These are phyloP conservation scores for Watsonalla cultraria DNA, from an alignment of 2,888 invertebrate species.

Conservation along the genomic window DNA sequence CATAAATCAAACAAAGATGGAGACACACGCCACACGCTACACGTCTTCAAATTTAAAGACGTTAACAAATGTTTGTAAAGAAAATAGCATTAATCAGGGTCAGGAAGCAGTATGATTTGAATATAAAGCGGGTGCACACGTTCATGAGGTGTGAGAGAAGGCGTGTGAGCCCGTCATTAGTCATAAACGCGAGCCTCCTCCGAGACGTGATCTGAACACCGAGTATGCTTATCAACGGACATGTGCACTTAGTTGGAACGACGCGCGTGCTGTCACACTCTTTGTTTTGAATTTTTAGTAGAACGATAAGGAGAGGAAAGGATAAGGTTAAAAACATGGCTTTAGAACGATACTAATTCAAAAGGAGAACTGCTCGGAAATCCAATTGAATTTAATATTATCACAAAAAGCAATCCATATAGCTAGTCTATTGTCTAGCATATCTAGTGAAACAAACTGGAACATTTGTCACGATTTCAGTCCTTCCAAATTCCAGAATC, in stretches of 20 bases:
- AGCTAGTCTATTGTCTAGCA: too few relatives aligned
- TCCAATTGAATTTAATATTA: too few relatives aligned
- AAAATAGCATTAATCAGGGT: constrained; percentile 73
- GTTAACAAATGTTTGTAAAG: constrained; percentile 63
- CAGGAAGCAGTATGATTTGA: constrained; percentile 74
- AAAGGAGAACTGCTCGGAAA: too few relatives aligned
- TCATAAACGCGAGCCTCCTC: constrained; percentile 61
- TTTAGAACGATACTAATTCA: too few relatives aligned
- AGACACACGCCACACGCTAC: constrained; percentile 30
- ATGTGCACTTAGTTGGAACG: constrained; percentile 42
- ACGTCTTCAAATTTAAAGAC: constrained; percentile 44
- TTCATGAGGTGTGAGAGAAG: constrained; percentile 48
- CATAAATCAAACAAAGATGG: constrained; percentile 3
- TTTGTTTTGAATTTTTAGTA: constrained; percentile 16
- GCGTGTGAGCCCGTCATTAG: constrained; percentile 75
- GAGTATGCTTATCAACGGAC: constrained; percentile 46
- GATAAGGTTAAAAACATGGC: too few relatives aligned
- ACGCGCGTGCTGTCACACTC: constrained; percentile 19
- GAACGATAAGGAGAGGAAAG: not conserved
- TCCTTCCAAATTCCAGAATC: too few relatives aligned
- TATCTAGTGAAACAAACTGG: too few relatives aligned
- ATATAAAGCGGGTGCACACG: constrained; percentile 57
- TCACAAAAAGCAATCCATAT: too few relatives aligned
- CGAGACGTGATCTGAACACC: constrained; percentile 56
- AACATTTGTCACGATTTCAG: too few relatives aligned